Base-by-base conservation (phyloP, 2,113 vertebrate genomes). In the Callipepla californica region DNA sequence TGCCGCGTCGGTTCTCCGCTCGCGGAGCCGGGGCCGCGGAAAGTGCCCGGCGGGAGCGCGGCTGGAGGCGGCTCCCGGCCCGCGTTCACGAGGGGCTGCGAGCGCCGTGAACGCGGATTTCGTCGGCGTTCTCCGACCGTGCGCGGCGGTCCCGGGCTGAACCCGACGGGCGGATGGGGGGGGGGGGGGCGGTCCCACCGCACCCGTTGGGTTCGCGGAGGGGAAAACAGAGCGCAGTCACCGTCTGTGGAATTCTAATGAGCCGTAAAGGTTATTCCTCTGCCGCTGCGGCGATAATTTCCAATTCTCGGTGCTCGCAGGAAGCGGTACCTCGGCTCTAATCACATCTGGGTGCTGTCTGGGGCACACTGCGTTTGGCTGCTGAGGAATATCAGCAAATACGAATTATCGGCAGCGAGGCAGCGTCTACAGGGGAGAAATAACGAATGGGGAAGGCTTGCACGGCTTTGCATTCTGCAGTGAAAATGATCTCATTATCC, bases 261-360 rank as follows among this genome's bases (percentile, higher is more conserved):
- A 96, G 79, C 61, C 82, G 47, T 74, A 94, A 97, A 96, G 96
- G 96, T 94, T 96, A 84, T 91, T 87, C 58, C 94, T 88, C 7
- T 42, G 92, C 65, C 28, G 86, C 61, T 85, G 67, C 42, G 38
- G 90, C 16, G 93, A 80, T 80, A 26, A 83, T 96, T 95, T 80
- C 84, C 81, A 76, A n/a, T 92, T 81, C 80, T 77, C 36, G 3
- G 18, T 66, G 85, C 83, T 70, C 15, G 85, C 30, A 51, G 94
- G 86, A 74, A 73, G 62, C 55, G 47, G 84, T 34, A 34, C 62
- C 47, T 53, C 65, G 25, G 80, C 62, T 48, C 65, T 80, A 58
- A 87, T 90, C 81, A 28, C 92, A 58, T 77, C 36, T 68, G 61
- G 75, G 73, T 63, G 20, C 90, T 51, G 75, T 78, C 51, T 47